A percentile compares a stretch with the other conserved stretches of the same genome.
Evolutionary conservation across 2,113 vertebrate species (phyloP).

Genomic region (Daboia siamensis): DNA sequence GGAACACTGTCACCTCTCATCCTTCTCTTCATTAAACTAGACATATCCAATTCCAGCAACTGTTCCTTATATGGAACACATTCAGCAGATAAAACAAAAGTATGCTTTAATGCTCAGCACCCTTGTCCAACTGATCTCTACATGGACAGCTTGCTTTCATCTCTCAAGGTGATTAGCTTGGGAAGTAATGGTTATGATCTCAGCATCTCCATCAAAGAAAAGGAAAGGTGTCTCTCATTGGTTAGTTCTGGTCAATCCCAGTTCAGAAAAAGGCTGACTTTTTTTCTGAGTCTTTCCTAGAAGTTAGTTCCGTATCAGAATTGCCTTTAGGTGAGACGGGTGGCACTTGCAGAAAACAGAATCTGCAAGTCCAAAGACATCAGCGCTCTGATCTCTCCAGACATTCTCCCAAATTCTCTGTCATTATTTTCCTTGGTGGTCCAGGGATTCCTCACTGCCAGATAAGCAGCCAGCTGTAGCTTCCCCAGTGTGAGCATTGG

Average conservation of each 20-base stretch:
- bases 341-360: not conserved
- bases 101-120: not conserved
- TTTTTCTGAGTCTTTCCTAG: not conserved
- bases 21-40: too few species aligned
- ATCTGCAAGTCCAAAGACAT: not conserved
- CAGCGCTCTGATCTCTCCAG: not conserved
- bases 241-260: not conserved
- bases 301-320: not conserved
- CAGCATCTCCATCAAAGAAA: not conserved
- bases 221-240: not conserved
- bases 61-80: not conserved
- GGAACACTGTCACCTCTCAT: too few species aligned
- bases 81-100: not conserved
- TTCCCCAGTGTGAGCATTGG: not conserved
- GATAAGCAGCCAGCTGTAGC: too few species aligned
- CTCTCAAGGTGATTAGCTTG: not conserved
- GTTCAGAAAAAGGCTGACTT: not conserved
- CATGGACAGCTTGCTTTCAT: not conserved
- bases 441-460: too few species aligned
- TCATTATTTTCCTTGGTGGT: too few species aligned
- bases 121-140: not conserved
- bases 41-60: too few species aligned
- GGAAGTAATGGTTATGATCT: not conserved
- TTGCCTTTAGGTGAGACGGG: too few species aligned
- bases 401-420: not conserved